Conservation (phyloP, 2,797 vertebrate genomes). For the Philypnodon macrostomus region DNA sequence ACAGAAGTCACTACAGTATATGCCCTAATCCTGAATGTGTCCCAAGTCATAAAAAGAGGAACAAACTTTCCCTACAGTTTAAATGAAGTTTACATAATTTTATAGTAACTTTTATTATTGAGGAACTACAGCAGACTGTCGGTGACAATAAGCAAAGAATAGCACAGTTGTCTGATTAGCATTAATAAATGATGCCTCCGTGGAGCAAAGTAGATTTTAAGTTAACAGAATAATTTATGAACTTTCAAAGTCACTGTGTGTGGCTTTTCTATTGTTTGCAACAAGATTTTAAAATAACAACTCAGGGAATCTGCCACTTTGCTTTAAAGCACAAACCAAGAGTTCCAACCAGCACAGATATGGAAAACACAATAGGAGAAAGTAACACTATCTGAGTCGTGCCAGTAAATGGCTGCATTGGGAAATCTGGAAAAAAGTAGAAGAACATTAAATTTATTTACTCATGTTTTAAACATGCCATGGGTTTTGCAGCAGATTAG, state of each 20-base stretch:
- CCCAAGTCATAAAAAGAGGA: background rate
- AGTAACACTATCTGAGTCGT: background rate
- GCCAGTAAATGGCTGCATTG: background rate
- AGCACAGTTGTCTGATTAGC: constrained; percentile 17
- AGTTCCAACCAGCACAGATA: background rate
- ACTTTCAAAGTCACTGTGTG: background rate
- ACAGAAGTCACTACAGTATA: too few relatives aligned
- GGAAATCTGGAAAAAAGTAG: background rate
- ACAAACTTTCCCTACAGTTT: constrained; percentile 1
- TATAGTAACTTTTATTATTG: constrained; percentile 9
- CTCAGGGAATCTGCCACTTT: background rate
- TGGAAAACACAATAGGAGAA: background rate
- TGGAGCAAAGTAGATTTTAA: constrained; percentile 1
- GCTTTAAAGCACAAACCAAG: background rate
- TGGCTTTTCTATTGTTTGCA: background rate
- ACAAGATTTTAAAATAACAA: background rate
- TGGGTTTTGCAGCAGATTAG: too few relatives aligned
- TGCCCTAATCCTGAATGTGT: background rate
- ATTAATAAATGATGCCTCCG: constrained; percentile 24
- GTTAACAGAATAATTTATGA: background rate
- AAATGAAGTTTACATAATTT: too few relatives aligned
- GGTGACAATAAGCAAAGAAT: constrained; percentile 13
- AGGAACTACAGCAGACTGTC: background rate
- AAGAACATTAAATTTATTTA: too few relatives aligned
- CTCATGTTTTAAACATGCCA: too few relatives aligned